Evolutionary conservation across 92 coral and sea anemone genomes (phyloP).

Genomic region (Metridium senile): DNA sequence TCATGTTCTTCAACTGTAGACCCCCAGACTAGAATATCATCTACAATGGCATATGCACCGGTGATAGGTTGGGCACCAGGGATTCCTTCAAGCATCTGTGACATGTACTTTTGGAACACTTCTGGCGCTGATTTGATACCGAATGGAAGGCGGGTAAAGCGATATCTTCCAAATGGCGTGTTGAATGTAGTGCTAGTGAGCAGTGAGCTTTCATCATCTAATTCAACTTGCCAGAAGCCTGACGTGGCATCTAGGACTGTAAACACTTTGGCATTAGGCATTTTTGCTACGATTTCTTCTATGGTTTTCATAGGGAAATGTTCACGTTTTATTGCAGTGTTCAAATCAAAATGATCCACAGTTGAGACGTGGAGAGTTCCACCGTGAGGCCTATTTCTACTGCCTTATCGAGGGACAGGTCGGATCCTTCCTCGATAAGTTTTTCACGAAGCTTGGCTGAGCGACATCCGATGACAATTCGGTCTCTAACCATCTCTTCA

Average conservation of each 20-base stretch:
- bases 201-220: conserved; percentile 45
- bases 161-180: conserved; percentile 55
- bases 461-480: conserved; percentile 47
- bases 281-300: conserved; percentile 7
- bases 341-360: conserved; percentile 30
- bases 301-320: conserved; percentile 34
- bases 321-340: conserved; percentile 34
- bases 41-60: conserved; percentile 26
- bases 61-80: conserved; percentile 16
- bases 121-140: conserved; percentile 51
- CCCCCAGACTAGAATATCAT: conserved; percentile 59
- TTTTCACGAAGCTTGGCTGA: conserved; percentile 44
- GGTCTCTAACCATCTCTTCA: conserved; percentile 69
- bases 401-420: conserved; percentile 43
- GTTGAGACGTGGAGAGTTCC: conserved; percentile 17
- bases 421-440: conserved; percentile 51
- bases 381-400: conserved; percentile 12
- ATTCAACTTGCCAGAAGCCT: conserved; percentile 31
- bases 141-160: conserved; percentile 36
- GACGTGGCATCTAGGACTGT: conserved; percentile 25
- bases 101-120: conserved; percentile 41
- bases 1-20: conserved; percentile 48
- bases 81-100: conserved; percentile 27
- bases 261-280: conserved; percentile 8
- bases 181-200: conserved; percentile 42